These are phyloP conservation scores for Acanthurus tractus DNA, from an alignment of 2,797 vertebrate species.

Conservation along the genomic window DNA sequence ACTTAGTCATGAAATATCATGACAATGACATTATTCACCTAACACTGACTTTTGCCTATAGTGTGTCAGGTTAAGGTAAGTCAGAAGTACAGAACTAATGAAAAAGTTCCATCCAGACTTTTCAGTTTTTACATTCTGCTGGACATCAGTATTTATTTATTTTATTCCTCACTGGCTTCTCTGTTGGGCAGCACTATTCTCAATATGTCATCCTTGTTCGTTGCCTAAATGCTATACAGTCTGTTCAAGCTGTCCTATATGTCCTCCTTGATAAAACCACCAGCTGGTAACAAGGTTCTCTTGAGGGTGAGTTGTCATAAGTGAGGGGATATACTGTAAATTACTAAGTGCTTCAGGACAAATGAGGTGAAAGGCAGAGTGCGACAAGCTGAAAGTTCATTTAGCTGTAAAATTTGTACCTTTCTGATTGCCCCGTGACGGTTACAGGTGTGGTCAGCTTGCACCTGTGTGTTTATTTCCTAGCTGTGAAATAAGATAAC, in stretches of 20 bases:
- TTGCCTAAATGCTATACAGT: neutral
- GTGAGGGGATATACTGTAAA: constrained; percentile 17
- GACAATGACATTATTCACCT: neutral
- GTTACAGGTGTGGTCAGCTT: constrained; percentile 8
- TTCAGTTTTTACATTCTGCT: neutral
- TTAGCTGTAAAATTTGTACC: neutral
- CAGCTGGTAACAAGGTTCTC: constrained; percentile 48
- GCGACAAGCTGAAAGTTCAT: neutral
- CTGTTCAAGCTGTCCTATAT: constrained; percentile 17
- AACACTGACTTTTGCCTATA: neutral
- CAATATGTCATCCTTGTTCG: constrained; percentile 19
- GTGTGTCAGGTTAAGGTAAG: neutral
- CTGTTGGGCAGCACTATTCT: constrained; percentile 7
- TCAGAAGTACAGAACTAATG: neutral
- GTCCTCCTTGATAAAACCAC: constrained; percentile 22
- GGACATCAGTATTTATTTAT: neutral
- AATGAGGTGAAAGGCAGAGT: constrained; percentile 4
- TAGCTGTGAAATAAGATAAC: neutral
- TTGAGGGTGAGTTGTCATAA: constrained; percentile 31
- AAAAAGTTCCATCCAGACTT: neutral
- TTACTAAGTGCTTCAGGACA: constrained; percentile 18
- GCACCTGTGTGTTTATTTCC: constrained; percentile 28
- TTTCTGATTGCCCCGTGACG: neutral
- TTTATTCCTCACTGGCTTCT: neutral
- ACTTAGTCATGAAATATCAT: neutral